Percentiles rank a stretch among this genome's conserved stretches.
Evolutionary conservation across 2,113 vertebrate genomes (phyloP).

Genomic region (Chaetodon auriga): DNA sequence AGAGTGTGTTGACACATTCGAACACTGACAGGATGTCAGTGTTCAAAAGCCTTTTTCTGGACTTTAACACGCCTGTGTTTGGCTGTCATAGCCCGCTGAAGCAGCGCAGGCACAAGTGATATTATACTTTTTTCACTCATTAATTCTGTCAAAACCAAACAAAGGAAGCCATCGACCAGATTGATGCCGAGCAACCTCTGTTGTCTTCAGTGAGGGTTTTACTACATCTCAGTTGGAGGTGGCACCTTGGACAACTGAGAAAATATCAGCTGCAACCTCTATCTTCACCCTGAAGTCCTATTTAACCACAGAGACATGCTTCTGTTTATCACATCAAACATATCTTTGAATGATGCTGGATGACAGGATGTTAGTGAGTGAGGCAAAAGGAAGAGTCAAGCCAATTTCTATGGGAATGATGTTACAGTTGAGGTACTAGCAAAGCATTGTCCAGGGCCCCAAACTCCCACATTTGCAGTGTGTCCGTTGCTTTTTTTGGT

Average conservation of each 20-base stretch:
- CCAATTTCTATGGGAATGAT: background rate
- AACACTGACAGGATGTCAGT: conserved; percentile 60
- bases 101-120: background rate
- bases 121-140: conserved; percentile 10
- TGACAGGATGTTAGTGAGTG: background rate
- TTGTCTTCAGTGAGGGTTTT: background rate
- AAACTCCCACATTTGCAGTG: background rate
- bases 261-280: background rate
- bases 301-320: background rate
- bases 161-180: conserved; percentile 25
- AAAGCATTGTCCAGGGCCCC: background rate
- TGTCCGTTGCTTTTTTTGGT: background rate
- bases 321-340: background rate
- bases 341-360: background rate
- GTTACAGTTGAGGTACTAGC: background rate
- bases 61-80: conserved; percentile 17
- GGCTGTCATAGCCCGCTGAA: conserved; percentile 13
- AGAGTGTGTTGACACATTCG: conserved; percentile 51
- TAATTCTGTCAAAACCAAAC: background rate
- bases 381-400: background rate
- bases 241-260: background rate
- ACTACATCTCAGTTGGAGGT: background rate
- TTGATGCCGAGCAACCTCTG: background rate
- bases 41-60: conserved; percentile 48
- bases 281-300: background rate